phyloP scores from a whole-genome alignment of 1,140 invertebrate genomes.

The Drosophila yakuba region DNA sequence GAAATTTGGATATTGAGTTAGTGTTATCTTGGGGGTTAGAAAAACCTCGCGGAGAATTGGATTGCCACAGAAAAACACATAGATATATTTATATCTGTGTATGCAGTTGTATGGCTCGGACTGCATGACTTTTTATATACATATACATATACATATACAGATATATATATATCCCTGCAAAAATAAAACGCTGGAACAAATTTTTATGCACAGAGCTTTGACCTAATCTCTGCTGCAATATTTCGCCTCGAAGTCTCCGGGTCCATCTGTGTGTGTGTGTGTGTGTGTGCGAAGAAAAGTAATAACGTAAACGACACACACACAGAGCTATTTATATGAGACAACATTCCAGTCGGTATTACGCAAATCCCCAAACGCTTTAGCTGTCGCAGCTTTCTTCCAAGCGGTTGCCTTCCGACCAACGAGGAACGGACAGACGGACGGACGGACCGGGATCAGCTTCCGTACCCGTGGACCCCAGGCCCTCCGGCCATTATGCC shows the following conservation, averaged over 20 bases:
- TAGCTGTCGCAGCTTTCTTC: slow-evolving; percentile 81
- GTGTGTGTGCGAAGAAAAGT: slow-evolving; percentile 59
- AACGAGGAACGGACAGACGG: slow-evolving; percentile 31
- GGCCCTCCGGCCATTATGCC: not conserved
- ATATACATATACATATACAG: not conserved
- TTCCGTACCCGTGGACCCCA: not conserved
- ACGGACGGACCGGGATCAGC: slow-evolving; percentile 19
- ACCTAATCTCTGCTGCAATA: slow-evolving; percentile 81
- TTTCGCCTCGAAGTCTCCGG: slow-evolving; percentile 56
- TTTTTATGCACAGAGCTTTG: slow-evolving; percentile 77
- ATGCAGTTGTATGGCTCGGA: not conserved
- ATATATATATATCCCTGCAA: slow-evolving; percentile 49
- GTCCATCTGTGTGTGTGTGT: not conserved
- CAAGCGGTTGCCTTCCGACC: slow-evolving; percentile 75
- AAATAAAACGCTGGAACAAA: slow-evolving; percentile 36
- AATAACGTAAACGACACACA: slow-evolving; percentile 77
- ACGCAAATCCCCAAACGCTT: slow-evolving; percentile 80
- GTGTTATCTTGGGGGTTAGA: too few relatives aligned
- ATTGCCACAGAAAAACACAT: not conserved
- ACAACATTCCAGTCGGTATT: slow-evolving; percentile 81
- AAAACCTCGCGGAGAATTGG: too few relatives aligned
- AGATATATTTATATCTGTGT: not conserved
- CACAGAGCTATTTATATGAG: slow-evolving; percentile 76
- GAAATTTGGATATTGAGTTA: too few relatives aligned
- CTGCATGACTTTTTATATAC: slow-evolving; percentile 13